Percentiles rank a stretch among this genome's conserved stretches.
Conservation (phyloP, 2,888 invertebrate genomes). For the Stomorhina lunata region DNA sequence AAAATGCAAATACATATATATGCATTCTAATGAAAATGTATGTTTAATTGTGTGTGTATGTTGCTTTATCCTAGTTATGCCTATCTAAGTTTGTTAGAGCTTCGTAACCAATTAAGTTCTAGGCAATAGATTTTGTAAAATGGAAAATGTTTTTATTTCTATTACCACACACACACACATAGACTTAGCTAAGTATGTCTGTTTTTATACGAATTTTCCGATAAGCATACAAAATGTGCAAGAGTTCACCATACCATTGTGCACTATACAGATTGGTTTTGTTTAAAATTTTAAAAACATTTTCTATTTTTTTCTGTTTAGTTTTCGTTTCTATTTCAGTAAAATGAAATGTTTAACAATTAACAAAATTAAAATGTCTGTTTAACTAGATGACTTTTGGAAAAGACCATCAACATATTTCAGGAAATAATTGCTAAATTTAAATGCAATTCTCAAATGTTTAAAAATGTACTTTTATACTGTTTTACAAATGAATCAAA, state of each 20-base stretch:
- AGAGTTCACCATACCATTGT: not conserved
- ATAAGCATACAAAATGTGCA: not conserved
- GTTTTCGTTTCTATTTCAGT: not conserved
- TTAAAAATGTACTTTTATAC: too few relatives aligned
- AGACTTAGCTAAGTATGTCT: not conserved
- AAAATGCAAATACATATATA: not conserved
- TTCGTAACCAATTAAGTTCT: slow-evolving; percentile 24
- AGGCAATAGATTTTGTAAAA: slow-evolving; percentile 11
- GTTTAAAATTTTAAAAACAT: not conserved
- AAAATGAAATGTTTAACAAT: slow-evolving; percentile 16
- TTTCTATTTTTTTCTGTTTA: not conserved
- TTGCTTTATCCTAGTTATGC: not conserved
- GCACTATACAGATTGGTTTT: not conserved
- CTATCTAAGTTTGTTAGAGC: not conserved
- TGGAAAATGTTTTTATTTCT: not conserved
- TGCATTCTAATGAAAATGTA: not conserved
- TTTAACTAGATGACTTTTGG: not conserved
- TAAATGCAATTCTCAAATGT: not conserved
- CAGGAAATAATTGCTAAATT: not conserved
- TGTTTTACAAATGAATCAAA: not conserved
- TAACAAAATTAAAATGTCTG: slow-evolving; percentile 5
- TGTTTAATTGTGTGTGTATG: not conserved
- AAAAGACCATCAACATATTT: not conserved
- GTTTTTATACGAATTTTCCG: slow-evolving; percentile 1
- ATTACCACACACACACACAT: not conserved